These are phyloP conservation scores for Nothocercus nigrocapillus DNA, from an alignment of 2,113 vertebrate genomes.

Conservation along the genomic window DNA sequence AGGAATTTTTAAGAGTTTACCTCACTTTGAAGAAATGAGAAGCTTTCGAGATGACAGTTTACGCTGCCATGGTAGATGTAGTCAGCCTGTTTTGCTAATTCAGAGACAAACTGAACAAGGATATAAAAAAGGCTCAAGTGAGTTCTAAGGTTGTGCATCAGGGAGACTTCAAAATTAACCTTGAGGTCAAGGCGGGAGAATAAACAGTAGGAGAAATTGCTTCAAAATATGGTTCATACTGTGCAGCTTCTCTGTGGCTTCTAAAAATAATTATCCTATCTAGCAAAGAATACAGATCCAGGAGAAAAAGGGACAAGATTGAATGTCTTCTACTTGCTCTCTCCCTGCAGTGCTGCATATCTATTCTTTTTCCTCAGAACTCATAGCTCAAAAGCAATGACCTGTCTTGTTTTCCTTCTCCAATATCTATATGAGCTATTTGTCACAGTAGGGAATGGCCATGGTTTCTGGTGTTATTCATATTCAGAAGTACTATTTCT, in stretches of 20 bases:
- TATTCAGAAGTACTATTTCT: neutral
- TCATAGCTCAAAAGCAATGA: neutral
- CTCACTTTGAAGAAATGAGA: neutral
- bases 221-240: neutral
- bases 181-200: neutral
- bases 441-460: neutral
- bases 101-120: neutral
- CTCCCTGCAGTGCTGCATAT: neutral
- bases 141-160: neutral
- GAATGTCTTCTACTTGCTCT: neutral
- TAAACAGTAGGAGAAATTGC: neutral
- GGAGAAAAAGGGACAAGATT: neutral
- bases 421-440: neutral
- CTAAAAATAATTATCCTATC: neutral
- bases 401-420: neutral
- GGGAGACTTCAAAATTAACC: neutral
- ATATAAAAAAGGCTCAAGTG: neutral
- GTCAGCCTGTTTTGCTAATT: neutral
- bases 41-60: constrained; percentile 1
- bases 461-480: neutral
- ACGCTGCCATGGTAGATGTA: neutral
- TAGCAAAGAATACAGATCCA: neutral
- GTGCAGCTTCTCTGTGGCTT: neutral
- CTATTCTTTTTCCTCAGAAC: neutral
- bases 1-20: neutral